Evolutionary conservation across 2,888 invertebrate species (phyloP).

Genomic region (Zaprionus lineosus): DNA sequence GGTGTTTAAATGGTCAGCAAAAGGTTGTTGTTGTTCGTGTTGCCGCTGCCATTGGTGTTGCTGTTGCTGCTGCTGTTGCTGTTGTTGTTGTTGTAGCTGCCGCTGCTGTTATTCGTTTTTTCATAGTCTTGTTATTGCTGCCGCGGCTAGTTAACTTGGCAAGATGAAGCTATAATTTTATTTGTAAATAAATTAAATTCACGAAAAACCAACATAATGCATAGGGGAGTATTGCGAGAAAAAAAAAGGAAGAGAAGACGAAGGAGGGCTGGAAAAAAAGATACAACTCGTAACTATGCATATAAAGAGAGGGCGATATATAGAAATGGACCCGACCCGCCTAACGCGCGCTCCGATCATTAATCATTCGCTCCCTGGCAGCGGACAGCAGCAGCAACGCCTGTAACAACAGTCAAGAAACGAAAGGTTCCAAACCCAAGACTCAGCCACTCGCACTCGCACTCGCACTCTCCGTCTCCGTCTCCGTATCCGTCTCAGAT

Average conservation of each 20-base stretch:
- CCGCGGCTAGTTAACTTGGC: conserved; percentile 41
- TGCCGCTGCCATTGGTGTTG: conserved; percentile 22
- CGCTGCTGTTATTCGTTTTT: too few relatives aligned
- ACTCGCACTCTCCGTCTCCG: too few relatives aligned
- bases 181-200: conserved; percentile 77
- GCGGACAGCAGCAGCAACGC: conserved; percentile 60
- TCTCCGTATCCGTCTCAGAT: too few relatives aligned
- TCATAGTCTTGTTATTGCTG: conserved; percentile 12
- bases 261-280: too few relatives aligned
- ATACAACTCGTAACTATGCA: too few relatives aligned
- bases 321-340: conserved; percentile 41
- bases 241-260: background rate
- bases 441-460: too few relatives aligned
- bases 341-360: conserved; percentile 66
- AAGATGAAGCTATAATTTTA: conserved; percentile 63
- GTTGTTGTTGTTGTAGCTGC: conserved; percentile 7
- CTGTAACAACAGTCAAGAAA: conserved; percentile 36
- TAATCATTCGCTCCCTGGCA: conserved; percentile 65
- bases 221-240: background rate
- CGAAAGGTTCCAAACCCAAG: conserved; percentile 14
- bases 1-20: conserved; percentile 71
- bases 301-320: conserved; percentile 1
- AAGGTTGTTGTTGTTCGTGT: conserved; percentile 21
- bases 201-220: conserved; percentile 69
- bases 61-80: conserved; percentile 7